Evolutionary conservation across 1,140 invertebrate genomes (phyloP).

Genomic region (Aphaenogaster rudis): DNA sequence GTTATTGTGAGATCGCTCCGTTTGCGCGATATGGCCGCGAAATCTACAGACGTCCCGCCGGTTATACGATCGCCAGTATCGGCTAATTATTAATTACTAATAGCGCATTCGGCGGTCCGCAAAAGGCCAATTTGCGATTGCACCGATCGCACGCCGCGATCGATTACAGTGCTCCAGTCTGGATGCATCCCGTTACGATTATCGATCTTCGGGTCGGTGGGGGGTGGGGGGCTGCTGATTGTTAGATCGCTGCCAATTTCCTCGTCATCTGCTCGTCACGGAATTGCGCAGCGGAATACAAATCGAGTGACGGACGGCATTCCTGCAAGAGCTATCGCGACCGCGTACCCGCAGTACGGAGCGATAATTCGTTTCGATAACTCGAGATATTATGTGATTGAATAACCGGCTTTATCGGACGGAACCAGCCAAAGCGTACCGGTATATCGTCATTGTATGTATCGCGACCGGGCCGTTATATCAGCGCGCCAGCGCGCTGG

Average conservation of each 20-base stretch:
- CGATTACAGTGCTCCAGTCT: conserved; percentile 17
- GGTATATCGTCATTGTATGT: background rate
- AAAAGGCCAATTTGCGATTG: conserved; percentile 44
- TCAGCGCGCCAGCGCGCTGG: background rate
- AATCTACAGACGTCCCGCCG: background rate
- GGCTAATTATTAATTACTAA: conserved; percentile 47
- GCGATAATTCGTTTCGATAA: conserved; percentile 52
- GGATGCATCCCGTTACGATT: background rate
- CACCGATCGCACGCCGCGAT: conserved; percentile 6
- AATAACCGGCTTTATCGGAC: background rate
- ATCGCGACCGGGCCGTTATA: background rate
- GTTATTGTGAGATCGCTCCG: background rate
- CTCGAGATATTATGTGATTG: conserved; percentile 38
- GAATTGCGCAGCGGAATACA: conserved; percentile 46
- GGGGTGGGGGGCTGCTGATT: background rate
- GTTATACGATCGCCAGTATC: background rate
- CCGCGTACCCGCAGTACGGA: background rate
- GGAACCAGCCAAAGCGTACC: background rate
- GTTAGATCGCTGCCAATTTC: conserved; percentile 50
- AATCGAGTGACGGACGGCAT: background rate
- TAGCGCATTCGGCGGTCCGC: background rate
- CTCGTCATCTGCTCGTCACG: conserved; percentile 36
- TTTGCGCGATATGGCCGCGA: background rate
- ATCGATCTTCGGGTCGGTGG: conserved; percentile 8
- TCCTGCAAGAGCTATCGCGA: background rate